Evolutionary conservation across 2,888 invertebrate genomes (phyloP), one percentile per base, ranked within the genome.

Genomic region (Orthosia incerta): DNA sequence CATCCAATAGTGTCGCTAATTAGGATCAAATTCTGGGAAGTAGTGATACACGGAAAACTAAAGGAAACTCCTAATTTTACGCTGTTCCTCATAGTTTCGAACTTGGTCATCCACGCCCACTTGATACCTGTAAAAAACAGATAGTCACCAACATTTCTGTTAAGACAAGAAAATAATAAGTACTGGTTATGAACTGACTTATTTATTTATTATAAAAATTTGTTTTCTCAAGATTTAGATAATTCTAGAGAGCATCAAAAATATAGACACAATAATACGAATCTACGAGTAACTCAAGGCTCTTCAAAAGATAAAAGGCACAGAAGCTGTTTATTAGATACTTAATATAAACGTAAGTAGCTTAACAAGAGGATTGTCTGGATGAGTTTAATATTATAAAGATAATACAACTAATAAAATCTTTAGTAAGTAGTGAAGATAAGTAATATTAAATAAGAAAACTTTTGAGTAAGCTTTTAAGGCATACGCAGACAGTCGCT

Each of bases 241-340:
- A 9, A 51, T 51, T 51, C n/a, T 51, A 20, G n/a, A 53, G 51
- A 53, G 51, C 16, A 13, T 48, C 0, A 48, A 15, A 45, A 18
- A 39, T 3, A 7, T 16, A 46, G 15, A 9, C 23, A 31, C 4
- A 31, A 55, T 20, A 18, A 26, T 11, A n/a, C n/a, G n/a, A n/a
- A n/a, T n/a, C n/a, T n/a, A n/a, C n/a, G n/a, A n/a, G n/a, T n/a
- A n/a, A n/a, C n/a, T n/a, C n/a, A 26, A 56, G 26, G 1, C 3
- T 18, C 15, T 56, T 56, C 11, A 56, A 11, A 57, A 5, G 18
- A 31, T 31, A 18, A 31, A 57, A 57, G 18, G 56, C 18, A 16
- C 12, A 18, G 57, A 12, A 31, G 31, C 31, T 13, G 23, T 68
- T 68, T 48, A 48, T 72, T 51, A 59, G 0, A 20, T 50, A 61